Percentiles rank a stretch among this genome's conserved stretches.
Conservation (phyloP, 2,888 invertebrate species). For the Ornithoptera alexandrae region DNA sequence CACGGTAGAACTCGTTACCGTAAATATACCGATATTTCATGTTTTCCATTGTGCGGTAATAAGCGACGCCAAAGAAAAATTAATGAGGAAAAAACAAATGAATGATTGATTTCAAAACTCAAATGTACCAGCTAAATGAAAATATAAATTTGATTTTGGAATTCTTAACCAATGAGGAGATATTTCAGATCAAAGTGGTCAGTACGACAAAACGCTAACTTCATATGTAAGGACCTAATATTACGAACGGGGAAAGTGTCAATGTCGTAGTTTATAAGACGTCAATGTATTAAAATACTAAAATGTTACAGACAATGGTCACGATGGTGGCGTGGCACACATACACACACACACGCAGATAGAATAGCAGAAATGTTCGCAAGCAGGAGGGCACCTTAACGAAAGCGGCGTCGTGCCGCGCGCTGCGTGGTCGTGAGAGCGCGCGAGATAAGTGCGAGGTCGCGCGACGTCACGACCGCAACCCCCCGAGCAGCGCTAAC, state of each 20-base stretch:
- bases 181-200: too few species aligned
- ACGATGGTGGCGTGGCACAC: background rate
- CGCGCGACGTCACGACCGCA: constrained; percentile 62
- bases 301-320: background rate
- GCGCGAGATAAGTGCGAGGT: constrained; percentile 74
- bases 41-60: too few species aligned
- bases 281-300: background rate
- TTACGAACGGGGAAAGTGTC: background rate
- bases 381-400: constrained; percentile 47
- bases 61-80: too few species aligned
- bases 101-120: too few species aligned
- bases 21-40: too few species aligned
- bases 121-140: too few species aligned
- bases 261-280: background rate
- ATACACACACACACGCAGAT: background rate
- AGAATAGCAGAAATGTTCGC: constrained; percentile 31
- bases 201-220: too few species aligned
- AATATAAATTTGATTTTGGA: too few species aligned
- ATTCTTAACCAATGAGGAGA: too few species aligned
- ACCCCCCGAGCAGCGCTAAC: constrained; percentile 47
- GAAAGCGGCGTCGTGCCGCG: constrained; percentile 59
- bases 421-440: constrained; percentile 74
- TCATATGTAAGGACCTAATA: too few species aligned
- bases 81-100: too few species aligned
- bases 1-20: too few species aligned